phyloP scores from a whole-genome alignment of 1,140 invertebrate genomes.

The Drosophila lowei region DNA sequence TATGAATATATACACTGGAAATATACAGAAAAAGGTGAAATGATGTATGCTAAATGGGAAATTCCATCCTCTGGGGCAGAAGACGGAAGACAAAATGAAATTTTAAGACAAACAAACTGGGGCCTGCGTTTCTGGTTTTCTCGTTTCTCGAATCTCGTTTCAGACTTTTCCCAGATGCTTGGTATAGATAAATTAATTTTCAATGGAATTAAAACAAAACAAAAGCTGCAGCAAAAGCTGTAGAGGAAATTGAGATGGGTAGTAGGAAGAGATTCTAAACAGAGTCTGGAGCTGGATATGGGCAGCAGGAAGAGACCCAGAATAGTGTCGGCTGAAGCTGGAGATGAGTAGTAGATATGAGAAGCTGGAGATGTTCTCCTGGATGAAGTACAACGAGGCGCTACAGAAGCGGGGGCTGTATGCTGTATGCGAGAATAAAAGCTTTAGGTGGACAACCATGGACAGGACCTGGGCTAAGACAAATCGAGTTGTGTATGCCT shows the following conservation, averaged over 20 bases:
- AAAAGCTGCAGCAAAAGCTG: constrained; percentile 43
- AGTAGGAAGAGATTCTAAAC: constrained; percentile 3
- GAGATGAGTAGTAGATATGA: too few species aligned
- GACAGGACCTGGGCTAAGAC: constrained; percentile 2
- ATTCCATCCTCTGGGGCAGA: neutral
- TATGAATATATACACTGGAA: constrained; percentile 8
- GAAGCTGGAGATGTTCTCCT: too few species aligned
- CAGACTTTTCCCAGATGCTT: constrained; percentile 16
- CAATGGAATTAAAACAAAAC: constrained; percentile 77
- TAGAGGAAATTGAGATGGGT: neutral
- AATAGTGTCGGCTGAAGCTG: too few species aligned
- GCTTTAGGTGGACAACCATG: constrained; percentile 4
- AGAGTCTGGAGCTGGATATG: too few species aligned
- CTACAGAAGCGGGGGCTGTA: too few species aligned
- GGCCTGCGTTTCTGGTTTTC: neutral
- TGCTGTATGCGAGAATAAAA: constrained; percentile 5
- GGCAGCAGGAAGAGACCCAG: constrained; percentile 1
- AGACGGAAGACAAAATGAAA: constrained; percentile 12
- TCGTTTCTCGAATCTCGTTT: neutral
- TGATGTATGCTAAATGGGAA: constrained; percentile 23
- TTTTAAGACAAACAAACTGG: constrained; percentile 15
- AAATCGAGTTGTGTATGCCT: constrained; percentile 35
- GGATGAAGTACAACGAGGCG: too few species aligned
- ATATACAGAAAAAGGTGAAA: constrained; percentile 13
- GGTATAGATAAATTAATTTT: constrained; percentile 62